Evolutionary conservation across 30 jellyfish, hydroid and myxozoan genomes (phyloP).

Genomic region (Cassiopea andromeda): DNA sequence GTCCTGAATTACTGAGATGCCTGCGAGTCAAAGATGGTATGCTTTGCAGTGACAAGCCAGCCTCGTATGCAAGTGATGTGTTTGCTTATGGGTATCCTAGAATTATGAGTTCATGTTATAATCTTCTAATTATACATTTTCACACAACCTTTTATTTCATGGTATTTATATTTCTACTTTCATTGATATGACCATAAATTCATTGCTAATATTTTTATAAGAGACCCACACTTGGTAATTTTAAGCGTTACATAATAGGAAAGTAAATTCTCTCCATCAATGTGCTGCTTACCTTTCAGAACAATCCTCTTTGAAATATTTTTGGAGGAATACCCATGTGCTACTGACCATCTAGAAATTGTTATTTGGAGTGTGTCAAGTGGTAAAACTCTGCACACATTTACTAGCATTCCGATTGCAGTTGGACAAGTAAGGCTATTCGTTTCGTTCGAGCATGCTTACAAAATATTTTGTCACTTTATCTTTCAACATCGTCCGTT

Average conservation of each 20-base stretch:
- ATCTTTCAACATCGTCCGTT: no score
- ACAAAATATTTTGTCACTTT: no score
- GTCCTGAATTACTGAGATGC: slow-evolving; percentile 75
- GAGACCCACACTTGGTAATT: no score
- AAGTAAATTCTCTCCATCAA: background rate
- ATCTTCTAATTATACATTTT: background rate
- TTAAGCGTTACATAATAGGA: background rate
- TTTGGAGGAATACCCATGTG: slow-evolving; percentile 73
- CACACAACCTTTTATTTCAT: background rate
- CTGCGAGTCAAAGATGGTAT: slow-evolving; percentile 49
- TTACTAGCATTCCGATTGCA: slow-evolving; percentile 25
- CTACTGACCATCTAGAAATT: slow-evolving; percentile 37
- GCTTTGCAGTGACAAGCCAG: slow-evolving; percentile 27
- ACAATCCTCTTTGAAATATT: slow-evolving; percentile 77
- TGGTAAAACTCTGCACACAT: slow-evolving; percentile 32
- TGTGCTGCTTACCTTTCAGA: slow-evolving; percentile 24
- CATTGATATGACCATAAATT: background rate
- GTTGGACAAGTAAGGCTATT: slow-evolving; percentile 26
- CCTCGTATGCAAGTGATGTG: slow-evolving; percentile 65
- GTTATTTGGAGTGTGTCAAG: slow-evolving; percentile 70
- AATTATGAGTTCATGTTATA: background rate
- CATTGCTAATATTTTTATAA: background rate
- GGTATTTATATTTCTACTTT: background rate
- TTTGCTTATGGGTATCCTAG: slow-evolving; percentile 80
- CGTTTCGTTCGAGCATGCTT: no score